These are phyloP conservation scores for Tolmerus cingulatus DNA, from an alignment of 2,888 invertebrate species.

Conservation along the genomic window DNA sequence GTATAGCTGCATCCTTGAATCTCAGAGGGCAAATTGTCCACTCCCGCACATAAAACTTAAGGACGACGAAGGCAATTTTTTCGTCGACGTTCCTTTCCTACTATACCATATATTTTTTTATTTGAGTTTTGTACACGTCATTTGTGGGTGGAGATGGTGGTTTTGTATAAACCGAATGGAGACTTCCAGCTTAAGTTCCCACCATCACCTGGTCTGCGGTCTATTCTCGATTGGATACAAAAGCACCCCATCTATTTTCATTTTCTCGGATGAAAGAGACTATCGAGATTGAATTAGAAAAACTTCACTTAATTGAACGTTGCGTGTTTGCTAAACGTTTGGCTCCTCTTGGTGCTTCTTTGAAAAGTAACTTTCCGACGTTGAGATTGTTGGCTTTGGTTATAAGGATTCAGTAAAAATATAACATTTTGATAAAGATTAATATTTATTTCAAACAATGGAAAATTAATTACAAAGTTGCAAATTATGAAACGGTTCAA, in stretches of 20 bases:
- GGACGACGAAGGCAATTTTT: background rate
- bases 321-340: background rate
- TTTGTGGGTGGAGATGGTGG: background rate
- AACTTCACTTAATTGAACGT: constrained; percentile 13
- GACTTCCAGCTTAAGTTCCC: background rate
- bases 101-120: background rate
- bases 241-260: background rate
- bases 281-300: constrained; percentile 21
- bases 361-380: background rate
- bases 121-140: background rate
- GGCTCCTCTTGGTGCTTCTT: background rate
- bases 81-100: background rate
- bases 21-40: background rate
- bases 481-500: background rate
- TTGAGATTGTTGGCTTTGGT: background rate
- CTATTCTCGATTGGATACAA: constrained; percentile 9
- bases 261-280: constrained; percentile 8
- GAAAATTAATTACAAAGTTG: background rate
- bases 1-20: background rate
- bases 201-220: background rate
- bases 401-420: too few relatives aligned
- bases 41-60: constrained; percentile 16
- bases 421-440: background rate
- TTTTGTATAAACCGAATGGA: background rate
- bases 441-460: background rate